Evolutionary conservation across 2,113 vertebrate genomes (phyloP).

Genomic region (Ailurus styani): DNA sequence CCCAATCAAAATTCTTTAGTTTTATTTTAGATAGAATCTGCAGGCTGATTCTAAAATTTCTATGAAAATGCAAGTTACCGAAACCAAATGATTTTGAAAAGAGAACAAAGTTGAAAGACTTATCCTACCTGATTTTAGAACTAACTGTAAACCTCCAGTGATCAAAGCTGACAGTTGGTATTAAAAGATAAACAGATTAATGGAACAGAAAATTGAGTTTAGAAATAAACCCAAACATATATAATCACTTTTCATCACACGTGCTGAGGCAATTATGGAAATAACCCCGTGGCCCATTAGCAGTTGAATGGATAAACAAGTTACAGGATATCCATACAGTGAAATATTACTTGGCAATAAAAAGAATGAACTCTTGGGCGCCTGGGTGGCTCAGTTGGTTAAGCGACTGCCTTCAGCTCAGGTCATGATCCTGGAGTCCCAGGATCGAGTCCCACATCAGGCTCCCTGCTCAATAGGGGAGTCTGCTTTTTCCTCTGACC

Average conservation of each 20-base stretch:
- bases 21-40: neutral
- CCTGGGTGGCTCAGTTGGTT: too few species aligned
- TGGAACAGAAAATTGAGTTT: neutral
- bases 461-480: too few species aligned
- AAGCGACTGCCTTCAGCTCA: too few species aligned
- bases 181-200: neutral
- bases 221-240: neutral
- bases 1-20: neutral
- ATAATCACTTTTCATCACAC: neutral
- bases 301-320: neutral
- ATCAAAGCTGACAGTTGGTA: neutral
- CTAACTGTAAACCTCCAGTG: neutral
- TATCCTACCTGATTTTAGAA: neutral
- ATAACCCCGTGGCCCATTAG: neutral
- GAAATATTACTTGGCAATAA: neutral
- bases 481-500: too few species aligned
- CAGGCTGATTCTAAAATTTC: neutral
- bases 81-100: neutral
- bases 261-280: neutral
- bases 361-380: neutral
- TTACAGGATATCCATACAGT: neutral
- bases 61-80: neutral
- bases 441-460: too few species aligned
- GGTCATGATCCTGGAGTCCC: too few species aligned
- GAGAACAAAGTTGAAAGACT: neutral